These are phyloP conservation scores for Rhyzopertha dominica DNA, from an alignment of 1,140 invertebrate genomes.

Conservation along the genomic window DNA sequence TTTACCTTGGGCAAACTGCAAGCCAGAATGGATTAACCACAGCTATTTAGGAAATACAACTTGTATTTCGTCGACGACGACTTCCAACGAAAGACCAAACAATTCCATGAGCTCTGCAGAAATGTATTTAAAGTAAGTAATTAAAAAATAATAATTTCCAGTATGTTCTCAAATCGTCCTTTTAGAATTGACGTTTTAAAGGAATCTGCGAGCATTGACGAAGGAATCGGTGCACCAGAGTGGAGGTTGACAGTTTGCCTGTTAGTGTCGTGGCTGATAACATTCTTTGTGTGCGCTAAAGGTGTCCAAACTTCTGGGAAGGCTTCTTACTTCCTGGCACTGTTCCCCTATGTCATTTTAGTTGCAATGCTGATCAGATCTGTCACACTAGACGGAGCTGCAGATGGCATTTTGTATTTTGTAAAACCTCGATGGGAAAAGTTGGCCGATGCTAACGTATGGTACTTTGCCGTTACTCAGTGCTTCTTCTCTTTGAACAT, in stretches of 20 bases:
- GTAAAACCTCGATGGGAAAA: slow-evolving; percentile 60
- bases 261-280: slow-evolving; percentile 68
- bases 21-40: slow-evolving; percentile 52
- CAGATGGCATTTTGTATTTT: slow-evolving; percentile 69
- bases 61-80: slow-evolving; percentile 30
- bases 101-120: slow-evolving; percentile 53
- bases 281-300: slow-evolving; percentile 71
- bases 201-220: slow-evolving; percentile 60
- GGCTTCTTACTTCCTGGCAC: slow-evolving; percentile 76
- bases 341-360: slow-evolving; percentile 82
- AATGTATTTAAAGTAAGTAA: slow-evolving; percentile 55
- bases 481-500: slow-evolving; percentile 75
- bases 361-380: slow-evolving; percentile 68
- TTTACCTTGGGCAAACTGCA: slow-evolving; percentile 64
- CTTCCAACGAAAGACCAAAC: slow-evolving; percentile 20
- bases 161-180: slow-evolving; percentile 7
- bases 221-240: slow-evolving; percentile 68
- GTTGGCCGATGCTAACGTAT: slow-evolving; percentile 59
- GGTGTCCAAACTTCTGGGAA: slow-evolving; percentile 76
- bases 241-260: slow-evolving; percentile 75
- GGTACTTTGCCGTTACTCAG: slow-evolving; percentile 77
- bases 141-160: slow-evolving; percentile 7
- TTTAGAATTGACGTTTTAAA: slow-evolving; percentile 54
- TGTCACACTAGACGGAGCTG: slow-evolving; percentile 68
- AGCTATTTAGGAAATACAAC: slow-evolving; percentile 20